A percentile compares a stretch with the other conserved stretches of the same genome.
Conservation (phyloP, 2,113 vertebrate species). For the Pteronura brasiliensis region DNA sequence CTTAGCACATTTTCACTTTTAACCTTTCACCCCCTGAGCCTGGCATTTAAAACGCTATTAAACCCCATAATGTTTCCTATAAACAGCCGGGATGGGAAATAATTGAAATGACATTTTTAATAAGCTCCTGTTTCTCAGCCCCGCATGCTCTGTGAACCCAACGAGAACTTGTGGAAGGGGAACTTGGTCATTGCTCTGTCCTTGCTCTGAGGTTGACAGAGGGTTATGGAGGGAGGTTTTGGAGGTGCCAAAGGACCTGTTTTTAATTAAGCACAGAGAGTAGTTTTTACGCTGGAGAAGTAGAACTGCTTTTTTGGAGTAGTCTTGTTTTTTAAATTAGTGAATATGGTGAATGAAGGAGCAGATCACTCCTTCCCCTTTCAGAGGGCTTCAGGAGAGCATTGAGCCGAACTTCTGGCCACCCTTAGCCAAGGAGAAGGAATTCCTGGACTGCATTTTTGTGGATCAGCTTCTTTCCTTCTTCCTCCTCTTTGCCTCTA, state of each 20-base stretch:
- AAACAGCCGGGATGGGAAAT: conserved; percentile 57
- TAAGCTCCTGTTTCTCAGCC: conserved; percentile 25
- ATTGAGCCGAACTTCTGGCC: background rate
- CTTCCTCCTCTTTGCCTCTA: background rate
- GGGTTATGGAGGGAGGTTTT: background rate
- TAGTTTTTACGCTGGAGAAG: background rate
- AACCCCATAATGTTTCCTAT: conserved; percentile 68
- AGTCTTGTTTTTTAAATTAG: background rate
- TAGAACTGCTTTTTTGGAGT: background rate
- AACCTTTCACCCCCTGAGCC: conserved; percentile 61
- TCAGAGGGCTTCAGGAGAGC: background rate
- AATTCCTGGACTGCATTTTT: background rate
- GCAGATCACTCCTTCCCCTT: background rate
- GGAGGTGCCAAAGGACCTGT: background rate
- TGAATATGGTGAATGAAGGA: background rate
- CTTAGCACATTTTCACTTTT: conserved; percentile 60
- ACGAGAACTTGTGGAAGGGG: background rate
- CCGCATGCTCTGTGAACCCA: background rate
- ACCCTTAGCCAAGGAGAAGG: background rate
- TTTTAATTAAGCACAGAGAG: background rate
- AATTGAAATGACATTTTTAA: conserved; percentile 64
- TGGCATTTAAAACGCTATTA: conserved; percentile 69
- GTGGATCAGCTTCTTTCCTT: background rate
- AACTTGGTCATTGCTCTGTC: background rate
- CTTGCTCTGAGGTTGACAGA: background rate